phyloP scores from a whole-genome alignment of 2,888 invertebrate genomes.

The Agriopis aurantiaria region DNA sequence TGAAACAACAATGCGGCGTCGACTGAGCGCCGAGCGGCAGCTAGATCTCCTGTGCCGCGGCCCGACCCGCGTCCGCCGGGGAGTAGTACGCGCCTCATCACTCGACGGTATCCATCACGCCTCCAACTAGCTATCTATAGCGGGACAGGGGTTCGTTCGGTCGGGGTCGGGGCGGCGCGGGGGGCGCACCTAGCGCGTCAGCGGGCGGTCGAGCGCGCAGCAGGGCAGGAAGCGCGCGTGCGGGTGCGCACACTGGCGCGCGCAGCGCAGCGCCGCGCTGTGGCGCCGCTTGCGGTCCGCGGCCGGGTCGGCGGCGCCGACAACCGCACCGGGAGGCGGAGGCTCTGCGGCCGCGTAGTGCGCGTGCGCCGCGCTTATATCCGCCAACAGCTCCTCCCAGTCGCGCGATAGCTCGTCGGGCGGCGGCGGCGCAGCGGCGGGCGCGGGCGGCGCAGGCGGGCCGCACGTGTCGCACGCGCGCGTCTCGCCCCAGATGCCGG shows the following conservation, averaged over 20 bases:
- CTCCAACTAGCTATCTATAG: too few species aligned
- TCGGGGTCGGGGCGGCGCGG: too few species aligned
- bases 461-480: slow-evolving; percentile 68
- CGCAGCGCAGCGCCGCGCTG: slow-evolving; percentile 74
- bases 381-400: slow-evolving; percentile 88
- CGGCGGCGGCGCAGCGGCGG: slow-evolving; percentile 40
- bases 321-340: slow-evolving; percentile 34
- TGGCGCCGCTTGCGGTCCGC: slow-evolving; percentile 87
- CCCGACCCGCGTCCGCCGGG: slow-evolving; percentile 2
- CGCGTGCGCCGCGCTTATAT: slow-evolving; percentile 86
- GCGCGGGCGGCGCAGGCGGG: slow-evolving; percentile 58
- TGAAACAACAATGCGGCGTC: neutral
- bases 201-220: slow-evolving; percentile 78
- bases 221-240: slow-evolving; percentile 85
- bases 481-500: slow-evolving; percentile 65
- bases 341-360: slow-evolving; percentile 68
- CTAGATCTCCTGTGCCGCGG: neutral
- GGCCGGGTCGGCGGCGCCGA: slow-evolving; percentile 21
- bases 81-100: neutral
- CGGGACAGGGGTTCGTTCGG: too few species aligned
- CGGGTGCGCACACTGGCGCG: slow-evolving; percentile 68
- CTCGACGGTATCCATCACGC: too few species aligned
- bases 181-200: slow-evolving; percentile 71
- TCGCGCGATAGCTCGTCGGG: slow-evolving; percentile 85
- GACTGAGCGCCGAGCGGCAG: neutral